Evolutionary conservation across 2,113 vertebrate species (phyloP).

Genomic region (Morone chrysops): DNA sequence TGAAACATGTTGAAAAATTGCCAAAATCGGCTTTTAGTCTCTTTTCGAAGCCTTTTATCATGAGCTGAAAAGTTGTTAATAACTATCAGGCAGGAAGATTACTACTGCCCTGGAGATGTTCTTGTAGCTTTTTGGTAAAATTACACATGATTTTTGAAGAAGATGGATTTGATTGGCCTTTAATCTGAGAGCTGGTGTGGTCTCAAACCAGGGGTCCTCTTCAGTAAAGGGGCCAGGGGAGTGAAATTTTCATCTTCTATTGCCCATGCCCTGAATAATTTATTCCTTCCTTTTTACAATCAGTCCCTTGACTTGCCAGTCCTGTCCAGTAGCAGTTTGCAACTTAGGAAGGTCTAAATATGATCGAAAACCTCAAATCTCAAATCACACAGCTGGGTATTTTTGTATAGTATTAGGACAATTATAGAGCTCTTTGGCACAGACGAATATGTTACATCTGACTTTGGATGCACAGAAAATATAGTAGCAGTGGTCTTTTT

Average conservation of each 20-base stretch:
- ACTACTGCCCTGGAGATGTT: neutral
- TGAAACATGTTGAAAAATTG: constrained; percentile 35
- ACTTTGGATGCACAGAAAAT: neutral
- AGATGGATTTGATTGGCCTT: neutral
- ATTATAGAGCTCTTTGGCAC: too few species aligned
- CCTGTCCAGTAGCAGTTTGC: neutral
- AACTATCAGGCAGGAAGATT: neutral
- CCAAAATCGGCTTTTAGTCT: constrained; percentile 15
- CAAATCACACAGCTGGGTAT: neutral
- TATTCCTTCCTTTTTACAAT: neutral
- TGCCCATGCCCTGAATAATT: neutral
- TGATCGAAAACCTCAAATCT: too few species aligned
- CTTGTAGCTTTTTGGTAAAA: neutral
- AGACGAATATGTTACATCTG: neutral
- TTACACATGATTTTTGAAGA: neutral
- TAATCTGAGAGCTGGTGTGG: neutral
- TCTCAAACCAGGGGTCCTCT: neutral
- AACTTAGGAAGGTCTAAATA: neutral
- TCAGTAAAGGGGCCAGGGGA: neutral
- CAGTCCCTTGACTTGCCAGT: neutral
- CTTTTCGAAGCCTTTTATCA: constrained; percentile 17
- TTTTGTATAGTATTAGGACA: neutral
- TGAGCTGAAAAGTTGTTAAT: constrained; percentile 19
- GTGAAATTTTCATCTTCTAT: neutral
- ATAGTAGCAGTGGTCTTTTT: neutral